Evolutionary conservation across 2,113 vertebrate species (phyloP), one percentile per base, ranked within the genome.

Genomic region (Corydoras maculifer): DNA sequence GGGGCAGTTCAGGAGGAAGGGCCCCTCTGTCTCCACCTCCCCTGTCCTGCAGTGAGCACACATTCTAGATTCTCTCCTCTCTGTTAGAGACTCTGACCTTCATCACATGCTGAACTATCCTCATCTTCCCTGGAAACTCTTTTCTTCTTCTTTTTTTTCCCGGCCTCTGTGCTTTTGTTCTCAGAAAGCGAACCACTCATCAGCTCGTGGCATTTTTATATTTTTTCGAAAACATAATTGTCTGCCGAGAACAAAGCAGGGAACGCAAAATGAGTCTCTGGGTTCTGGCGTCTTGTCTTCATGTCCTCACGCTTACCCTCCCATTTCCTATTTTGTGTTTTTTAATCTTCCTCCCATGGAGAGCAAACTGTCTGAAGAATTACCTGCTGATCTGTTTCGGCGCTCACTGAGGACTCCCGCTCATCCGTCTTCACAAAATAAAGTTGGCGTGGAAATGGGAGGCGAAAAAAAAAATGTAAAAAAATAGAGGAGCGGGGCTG

Each of bases 371-470:
- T 72, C 69, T 72, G 48, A 68, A 62, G 64, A 76, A 72, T 68
- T 68, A 76, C 64, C 53, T 57, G 59, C 63, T 76, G 75, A 72
- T 76, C 75, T 72, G 64, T 76, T 62, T 76, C 65, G 62, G 61
- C 25, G 54, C 69, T 64, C 9, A n/a, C 15, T 32, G 32, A 57
- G 55, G n/a, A 65, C 64, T 68, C 58, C 18, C 62, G 61, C 58
- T 48, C 25, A 35, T 67, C 30, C 14, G 58, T 55, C 49, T 49
- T 48, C 50, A 30, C 15, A 60, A 53, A 30, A 66, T 53, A 15
- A 67, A 54, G 71, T 67, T 73, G 25, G 69, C 12, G 50, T 43
- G 55, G 8, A 49, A 60, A 48, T 60, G 43, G 30, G 50, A 15
- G 2, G n/a, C 49, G 49, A 43, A 43, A 43, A 25, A 25, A 25